Conservation (phyloP, 2,113 vertebrate genomes). For the Mobula birostris region DNA sequence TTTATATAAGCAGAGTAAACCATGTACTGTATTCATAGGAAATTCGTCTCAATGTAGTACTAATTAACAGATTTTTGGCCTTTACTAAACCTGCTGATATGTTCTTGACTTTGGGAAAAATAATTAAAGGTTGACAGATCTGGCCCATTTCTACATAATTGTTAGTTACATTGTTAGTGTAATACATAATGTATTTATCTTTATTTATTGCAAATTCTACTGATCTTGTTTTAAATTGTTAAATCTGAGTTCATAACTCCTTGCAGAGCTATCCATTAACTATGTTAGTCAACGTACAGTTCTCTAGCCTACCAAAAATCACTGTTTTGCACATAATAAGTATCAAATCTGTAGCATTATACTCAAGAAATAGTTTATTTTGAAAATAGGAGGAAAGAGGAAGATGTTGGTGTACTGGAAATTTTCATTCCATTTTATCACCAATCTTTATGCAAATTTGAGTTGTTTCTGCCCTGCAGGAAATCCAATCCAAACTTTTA, state of each 20-base stretch:
- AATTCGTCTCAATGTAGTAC: background rate
- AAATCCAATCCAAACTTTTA: background rate
- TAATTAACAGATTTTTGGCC: too few relatives aligned
- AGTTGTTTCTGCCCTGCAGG: background rate
- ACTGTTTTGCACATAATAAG: background rate
- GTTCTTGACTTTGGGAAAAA: background rate
- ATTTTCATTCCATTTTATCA: background rate
- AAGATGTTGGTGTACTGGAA: background rate
- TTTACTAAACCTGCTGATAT: background rate
- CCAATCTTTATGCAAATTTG: background rate
- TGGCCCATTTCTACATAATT: background rate
- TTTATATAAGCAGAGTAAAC: background rate
- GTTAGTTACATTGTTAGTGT: background rate
- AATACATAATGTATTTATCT: background rate
- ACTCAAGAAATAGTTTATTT: background rate
- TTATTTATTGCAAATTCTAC: background rate
- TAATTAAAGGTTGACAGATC: background rate
- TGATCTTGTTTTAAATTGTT: background rate
- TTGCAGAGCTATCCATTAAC: background rate
- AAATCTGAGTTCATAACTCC: background rate
- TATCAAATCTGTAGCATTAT: background rate
- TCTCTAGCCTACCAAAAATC: background rate
- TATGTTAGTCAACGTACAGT: background rate
- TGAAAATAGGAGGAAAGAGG: too few relatives aligned
- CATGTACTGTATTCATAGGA: background rate